Evolutionary conservation across 2,888 invertebrate species (phyloP).

Genomic region (Muscina levida): DNA sequence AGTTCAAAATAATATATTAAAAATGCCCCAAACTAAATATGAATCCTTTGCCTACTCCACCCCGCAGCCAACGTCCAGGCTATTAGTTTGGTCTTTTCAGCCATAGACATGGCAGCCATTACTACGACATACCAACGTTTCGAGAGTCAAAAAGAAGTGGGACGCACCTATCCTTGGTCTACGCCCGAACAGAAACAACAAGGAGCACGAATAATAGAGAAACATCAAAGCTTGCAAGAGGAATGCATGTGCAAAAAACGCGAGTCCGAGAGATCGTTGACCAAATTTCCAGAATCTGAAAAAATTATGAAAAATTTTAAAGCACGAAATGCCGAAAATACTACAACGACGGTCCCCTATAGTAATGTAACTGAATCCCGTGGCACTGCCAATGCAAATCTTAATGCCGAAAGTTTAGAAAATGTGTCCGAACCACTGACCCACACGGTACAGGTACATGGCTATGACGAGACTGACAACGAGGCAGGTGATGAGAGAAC

Average conservation of each 20-base stretch:
- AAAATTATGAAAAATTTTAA: slow-evolving; percentile 77
- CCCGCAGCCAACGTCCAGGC: slow-evolving; percentile 85
- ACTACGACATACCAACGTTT: slow-evolving; percentile 88
- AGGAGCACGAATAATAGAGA: slow-evolving; percentile 69
- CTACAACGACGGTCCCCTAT: slow-evolving; percentile 6
- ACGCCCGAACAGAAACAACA: slow-evolving; percentile 77
- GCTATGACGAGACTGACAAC: slow-evolving; percentile 73
- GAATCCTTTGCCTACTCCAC: slow-evolving; percentile 8
- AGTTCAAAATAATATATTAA: too few species aligned
- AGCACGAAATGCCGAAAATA: slow-evolving; percentile 50
- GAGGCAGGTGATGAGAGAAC: slow-evolving; percentile 70
- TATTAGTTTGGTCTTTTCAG: slow-evolving; percentile 84
- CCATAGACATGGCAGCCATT: slow-evolving; percentile 85
- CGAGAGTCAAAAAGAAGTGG: slow-evolving; percentile 88
- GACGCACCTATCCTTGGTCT: slow-evolving; percentile 88
- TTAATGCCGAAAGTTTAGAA: slow-evolving; percentile 26
- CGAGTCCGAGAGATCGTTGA: slow-evolving; percentile 72
- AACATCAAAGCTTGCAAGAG: slow-evolving; percentile 70
- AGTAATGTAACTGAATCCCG: neutral
- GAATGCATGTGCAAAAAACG: slow-evolving; percentile 71
- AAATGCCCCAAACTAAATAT: neutral
- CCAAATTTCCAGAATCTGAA: slow-evolving; percentile 76
- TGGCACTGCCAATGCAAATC: neutral
- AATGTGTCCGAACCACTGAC: slow-evolving; percentile 45
- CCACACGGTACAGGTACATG: slow-evolving; percentile 68